These are phyloP conservation scores for Puffinus mauretanicus DNA, from an alignment of 2,113 vertebrate genomes.

Conservation along the genomic window DNA sequence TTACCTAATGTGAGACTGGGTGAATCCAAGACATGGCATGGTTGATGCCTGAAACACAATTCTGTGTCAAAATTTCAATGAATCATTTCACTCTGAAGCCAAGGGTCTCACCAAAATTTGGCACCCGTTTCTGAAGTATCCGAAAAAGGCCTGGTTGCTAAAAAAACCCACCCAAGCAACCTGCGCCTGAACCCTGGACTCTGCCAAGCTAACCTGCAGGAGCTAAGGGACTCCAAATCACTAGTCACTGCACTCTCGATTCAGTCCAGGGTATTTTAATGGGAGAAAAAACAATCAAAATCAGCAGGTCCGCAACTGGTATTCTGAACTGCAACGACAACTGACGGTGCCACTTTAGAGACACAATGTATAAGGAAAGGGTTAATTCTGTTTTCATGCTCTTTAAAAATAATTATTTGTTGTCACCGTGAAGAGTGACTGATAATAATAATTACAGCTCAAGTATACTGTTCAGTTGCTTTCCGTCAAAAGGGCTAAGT, in stretches of 20 bases:
- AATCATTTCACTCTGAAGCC: background rate
- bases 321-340: background rate
- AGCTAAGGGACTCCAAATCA: background rate
- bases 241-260: background rate
- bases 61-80: background rate
- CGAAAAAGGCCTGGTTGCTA: background rate
- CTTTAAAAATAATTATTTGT: constrained; percentile 40
- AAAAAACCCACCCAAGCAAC: background rate
- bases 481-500: constrained; percentile 16
- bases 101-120: background rate
- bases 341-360: background rate
- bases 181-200: background rate
- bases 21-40: background rate
- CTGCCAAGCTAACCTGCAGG: background rate
- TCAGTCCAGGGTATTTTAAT: background rate
- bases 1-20: rapidly evolving
- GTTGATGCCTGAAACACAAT: background rate
- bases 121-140: background rate
- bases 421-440: background rate
- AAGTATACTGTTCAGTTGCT: background rate
- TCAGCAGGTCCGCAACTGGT: background rate
- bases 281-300: background rate
- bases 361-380: background rate
- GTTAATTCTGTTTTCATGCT: constrained; percentile 46
- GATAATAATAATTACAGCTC: constrained; percentile 41